A percentile compares a stretch with the other conserved stretches of the same genome.
Evolutionary conservation across 1,140 invertebrate species (phyloP).

Genomic region (Orchesella cincta): DNA sequence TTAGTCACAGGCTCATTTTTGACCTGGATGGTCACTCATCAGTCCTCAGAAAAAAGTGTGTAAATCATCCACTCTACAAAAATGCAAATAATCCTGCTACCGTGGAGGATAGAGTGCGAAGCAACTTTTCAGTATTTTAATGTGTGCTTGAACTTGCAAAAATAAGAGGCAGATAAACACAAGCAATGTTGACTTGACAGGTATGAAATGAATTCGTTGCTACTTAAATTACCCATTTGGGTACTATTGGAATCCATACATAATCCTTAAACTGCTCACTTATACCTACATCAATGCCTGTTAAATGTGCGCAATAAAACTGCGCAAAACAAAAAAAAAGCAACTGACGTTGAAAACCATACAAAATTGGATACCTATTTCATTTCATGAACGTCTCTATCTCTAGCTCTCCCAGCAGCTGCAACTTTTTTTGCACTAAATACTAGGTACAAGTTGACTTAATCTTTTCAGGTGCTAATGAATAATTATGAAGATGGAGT

Average conservation of each 20-base stretch:
- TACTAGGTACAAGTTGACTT: too few relatives aligned
- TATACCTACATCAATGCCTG: neutral
- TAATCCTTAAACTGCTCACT: neutral
- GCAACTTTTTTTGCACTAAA: too few relatives aligned
- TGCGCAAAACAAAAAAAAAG: neutral
- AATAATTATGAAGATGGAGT: conserved; percentile 25
- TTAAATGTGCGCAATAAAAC: neutral
- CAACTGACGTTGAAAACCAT: conserved; percentile 1
- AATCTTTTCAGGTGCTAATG: neutral
- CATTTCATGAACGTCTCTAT: neutral
- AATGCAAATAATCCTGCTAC: neutral
- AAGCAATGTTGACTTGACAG: conserved; percentile 23
- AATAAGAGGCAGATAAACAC: conserved; percentile 20
- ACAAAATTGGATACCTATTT: neutral
- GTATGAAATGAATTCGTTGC: too few relatives aligned
- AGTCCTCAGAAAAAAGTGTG: neutral
- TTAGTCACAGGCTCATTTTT: neutral
- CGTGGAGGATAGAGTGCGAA: too few relatives aligned
- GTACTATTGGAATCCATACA: neutral
- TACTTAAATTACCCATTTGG: too few relatives aligned
- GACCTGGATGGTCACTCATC: conserved; percentile 11
- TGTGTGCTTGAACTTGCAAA: neutral
- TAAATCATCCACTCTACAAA: neutral
- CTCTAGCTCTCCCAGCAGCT: neutral
- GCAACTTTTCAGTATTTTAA: too few relatives aligned